Base-by-base conservation (phyloP, 1,140 invertebrate genomes). In the Pogonognathellus flavescens region DNA sequence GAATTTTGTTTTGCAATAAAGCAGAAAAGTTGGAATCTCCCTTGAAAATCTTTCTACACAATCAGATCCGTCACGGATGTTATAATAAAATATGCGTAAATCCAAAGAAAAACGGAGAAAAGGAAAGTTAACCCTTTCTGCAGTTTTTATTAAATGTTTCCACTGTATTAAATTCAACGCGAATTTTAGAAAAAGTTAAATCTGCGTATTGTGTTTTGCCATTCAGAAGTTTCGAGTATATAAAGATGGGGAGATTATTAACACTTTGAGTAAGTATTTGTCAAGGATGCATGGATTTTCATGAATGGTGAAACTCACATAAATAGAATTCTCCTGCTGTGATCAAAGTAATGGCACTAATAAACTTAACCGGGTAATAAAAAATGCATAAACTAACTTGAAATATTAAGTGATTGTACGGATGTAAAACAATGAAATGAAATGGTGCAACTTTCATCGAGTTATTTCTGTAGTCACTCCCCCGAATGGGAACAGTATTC, bases 61-160 rank as follows among this genome's bases (percentile, higher is more conserved):
- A 76, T 76, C 70, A 76, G 49, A 76, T 76, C 70, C 16, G n/a
- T 49, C 70, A 76, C 41, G 70, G 41, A 76, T n/a, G 18, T n/a
- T n/a, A 25, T 70, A 14, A 41, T 76, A 50, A 76, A 50, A 18
- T 31, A 49, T 49, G 22, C 10, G 6, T 70, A 70, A 70, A 70
- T 18, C 62, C 18, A 6, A 16, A 5, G 16, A 60, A 60, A 70
- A 16, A 31, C 1, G 22, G 6, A 70, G 22, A 41, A 70, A 41
- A 41, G 62, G 0, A 31, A 70, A 25, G 20, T 4, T 20, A 62
- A 62, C 8, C 16, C 1, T n/a, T 57, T 66, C 13, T 25, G 7
- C 60, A 66, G 0, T 66, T 66, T 22, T 22, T 59, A 59, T 18
- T 22, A 66, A 18, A 20, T 66, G n/a, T 22, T 66, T 18, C 11